These are phyloP conservation scores for Hirtodrosophila trivittata DNA, from an alignment of 2,888 invertebrate genomes.

Conservation along the genomic window DNA sequence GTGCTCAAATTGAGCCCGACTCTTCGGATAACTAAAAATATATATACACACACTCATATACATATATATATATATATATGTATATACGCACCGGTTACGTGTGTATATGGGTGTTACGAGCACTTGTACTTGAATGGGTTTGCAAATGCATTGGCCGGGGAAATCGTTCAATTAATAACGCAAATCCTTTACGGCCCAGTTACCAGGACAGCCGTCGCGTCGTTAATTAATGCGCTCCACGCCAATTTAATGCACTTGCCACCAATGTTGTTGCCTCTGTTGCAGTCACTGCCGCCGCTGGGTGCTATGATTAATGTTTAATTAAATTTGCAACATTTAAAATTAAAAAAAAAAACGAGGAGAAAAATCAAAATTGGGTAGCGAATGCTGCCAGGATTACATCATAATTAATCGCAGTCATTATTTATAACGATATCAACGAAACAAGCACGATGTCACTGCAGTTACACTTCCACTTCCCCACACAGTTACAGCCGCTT, in stretches of 20 bases:
- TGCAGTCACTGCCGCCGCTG: slow-evolving; percentile 1
- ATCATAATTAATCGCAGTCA: slow-evolving; percentile 71
- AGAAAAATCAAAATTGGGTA: slow-evolving; percentile 15
- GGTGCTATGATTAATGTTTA: slow-evolving; percentile 69
- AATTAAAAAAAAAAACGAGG: slow-evolving; percentile 12
- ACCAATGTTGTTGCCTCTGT: slow-evolving; percentile 1
- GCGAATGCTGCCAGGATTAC: slow-evolving; percentile 55
- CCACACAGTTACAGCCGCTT: background rate
- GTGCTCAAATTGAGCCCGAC: slow-evolving; percentile 34
- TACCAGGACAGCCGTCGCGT: slow-evolving; percentile 49
- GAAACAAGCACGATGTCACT: slow-evolving; percentile 16
- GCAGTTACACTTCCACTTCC: slow-evolving; percentile 7
- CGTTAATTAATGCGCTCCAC: slow-evolving; percentile 71
- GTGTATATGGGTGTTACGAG: slow-evolving; percentile 13
- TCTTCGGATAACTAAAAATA: slow-evolving; percentile 9
- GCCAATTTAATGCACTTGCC: slow-evolving; percentile 55
- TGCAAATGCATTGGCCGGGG: slow-evolving; percentile 16
- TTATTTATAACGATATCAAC: slow-evolving; percentile 70
- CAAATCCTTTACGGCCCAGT: slow-evolving; percentile 70
- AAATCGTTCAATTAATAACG: slow-evolving; percentile 67
- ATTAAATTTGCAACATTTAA: slow-evolving; percentile 64
- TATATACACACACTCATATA: background rate
- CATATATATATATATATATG: background rate
- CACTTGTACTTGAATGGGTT: slow-evolving; percentile 12
- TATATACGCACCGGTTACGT: slow-evolving; percentile 4